Evolutionary conservation across 2,888 invertebrate genomes (phyloP).

Genomic region (Sthenelais limicola): DNA sequence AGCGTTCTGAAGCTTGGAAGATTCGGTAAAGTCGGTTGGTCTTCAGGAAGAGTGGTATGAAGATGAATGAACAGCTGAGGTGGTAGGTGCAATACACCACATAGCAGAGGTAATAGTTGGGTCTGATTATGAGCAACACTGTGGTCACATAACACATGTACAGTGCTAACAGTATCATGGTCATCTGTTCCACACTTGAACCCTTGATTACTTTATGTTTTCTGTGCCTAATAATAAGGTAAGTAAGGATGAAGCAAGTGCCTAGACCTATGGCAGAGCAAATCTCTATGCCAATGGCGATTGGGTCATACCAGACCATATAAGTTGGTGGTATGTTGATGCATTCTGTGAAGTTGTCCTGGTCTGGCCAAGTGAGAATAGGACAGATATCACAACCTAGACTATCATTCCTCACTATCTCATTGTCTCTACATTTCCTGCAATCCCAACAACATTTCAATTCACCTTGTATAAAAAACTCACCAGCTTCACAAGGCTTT

Average conservation of each 20-base stretch:
- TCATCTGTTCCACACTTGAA: constrained; percentile 48
- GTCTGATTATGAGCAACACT: constrained; percentile 45
- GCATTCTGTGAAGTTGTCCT: constrained; percentile 44
- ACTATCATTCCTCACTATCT: constrained; percentile 41
- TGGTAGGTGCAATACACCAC: constrained; percentile 50
- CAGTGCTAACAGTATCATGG: constrained; percentile 50
- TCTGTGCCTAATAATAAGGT: constrained; percentile 48
- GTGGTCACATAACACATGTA: constrained; percentile 47
- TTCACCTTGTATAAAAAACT: constrained; percentile 47
- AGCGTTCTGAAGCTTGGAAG: not conserved
- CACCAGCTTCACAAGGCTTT: constrained; percentile 49
- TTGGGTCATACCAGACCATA: constrained; percentile 18
- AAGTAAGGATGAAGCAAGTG: no score
- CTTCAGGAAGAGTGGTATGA: constrained; percentile 51
- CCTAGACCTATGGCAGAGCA: constrained; percentile 42
- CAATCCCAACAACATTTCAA: constrained; percentile 56
- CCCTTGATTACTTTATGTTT: constrained; percentile 55
- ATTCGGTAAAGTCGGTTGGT: constrained; percentile 31
- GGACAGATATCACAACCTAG: constrained; percentile 50
- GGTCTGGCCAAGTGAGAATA: constrained; percentile 52
- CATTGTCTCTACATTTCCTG: constrained; percentile 52
- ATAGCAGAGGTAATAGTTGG: constrained; percentile 47
- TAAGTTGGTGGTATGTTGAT: constrained; percentile 38
- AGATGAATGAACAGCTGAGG: constrained; percentile 53
- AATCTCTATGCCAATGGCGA: constrained; percentile 34